Evolutionary conservation across 2,113 vertebrate genomes (phyloP), one percentile per base, ranked within the genome.

Genomic region (Nothocercus nigrocapillus): DNA sequence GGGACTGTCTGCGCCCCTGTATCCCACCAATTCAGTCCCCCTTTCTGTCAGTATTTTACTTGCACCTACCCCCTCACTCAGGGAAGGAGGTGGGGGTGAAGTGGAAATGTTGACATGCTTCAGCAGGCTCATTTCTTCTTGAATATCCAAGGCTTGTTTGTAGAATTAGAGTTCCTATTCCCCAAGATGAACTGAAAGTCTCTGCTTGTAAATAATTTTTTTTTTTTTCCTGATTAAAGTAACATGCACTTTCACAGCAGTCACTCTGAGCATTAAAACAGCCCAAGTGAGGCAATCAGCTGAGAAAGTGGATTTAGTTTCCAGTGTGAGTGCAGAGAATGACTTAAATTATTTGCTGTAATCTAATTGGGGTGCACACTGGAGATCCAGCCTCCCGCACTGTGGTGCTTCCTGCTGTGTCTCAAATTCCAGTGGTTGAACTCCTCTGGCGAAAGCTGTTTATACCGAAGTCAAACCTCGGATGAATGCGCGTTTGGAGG

Each of bases 71-170:
- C 28, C 32, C 17, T 82, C 1, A 0, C 45, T 63, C 34, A 45
- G 8, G 6, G 22, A 25, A 20, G 9, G 1, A 5, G 30, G 34
- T 32, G 12, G 0, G 0, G 19, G 58, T 1, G 24, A 30, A 34
- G 28, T 22, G 54, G 42, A 44, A 47, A 12, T 38, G 17, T n/a
- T 79, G 38, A 21, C 66, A 8, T 1, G 2, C 54, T 8, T 0
- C 11, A 32, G 24, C 56, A 20, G 40, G 14, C 19, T 67, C 0
- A 3, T 74, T 88, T 54, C 51, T 72, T 4, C 45, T 75, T 61
- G 32, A 86, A 47, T 42, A 28, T 7, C 0, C 0, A 28, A 54
- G 77, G 25, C 21, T 11, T 3, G 3, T 61, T 45, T 0, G 1
- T 4, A 3, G 56, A 69, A 49, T 80, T 80, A 24, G 22, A 34